A percentile compares a stretch with the other conserved stretches of the same genome.
These are phyloP conservation scores for Diacarnus erythraeanus DNA, from an alignment of 37 sponge, comb jelly and placozoan genomes.

Conservation along the genomic window DNA sequence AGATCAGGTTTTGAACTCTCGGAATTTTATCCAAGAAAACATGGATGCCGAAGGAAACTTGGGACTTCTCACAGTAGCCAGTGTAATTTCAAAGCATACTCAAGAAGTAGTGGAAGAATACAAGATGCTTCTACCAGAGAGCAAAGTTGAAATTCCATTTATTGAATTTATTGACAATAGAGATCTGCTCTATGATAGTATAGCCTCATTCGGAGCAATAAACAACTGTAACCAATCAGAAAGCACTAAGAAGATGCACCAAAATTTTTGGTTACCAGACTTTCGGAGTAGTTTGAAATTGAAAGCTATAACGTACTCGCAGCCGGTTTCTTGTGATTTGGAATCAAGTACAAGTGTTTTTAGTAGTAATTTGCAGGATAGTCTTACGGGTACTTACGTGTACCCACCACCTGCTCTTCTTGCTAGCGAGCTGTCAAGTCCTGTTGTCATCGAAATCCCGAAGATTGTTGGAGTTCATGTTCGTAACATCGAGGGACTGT, in stretches of 20 bases:
- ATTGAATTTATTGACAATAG: neutral
- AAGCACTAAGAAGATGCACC: too few species aligned
- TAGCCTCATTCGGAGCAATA: neutral
- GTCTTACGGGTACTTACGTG: neutral
- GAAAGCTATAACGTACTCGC: neutral
- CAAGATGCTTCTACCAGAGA: neutral
- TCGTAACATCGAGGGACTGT: conserved; percentile 3
- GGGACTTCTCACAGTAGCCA: conserved; percentile 1
- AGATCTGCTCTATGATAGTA: neutral
- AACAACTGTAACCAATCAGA: too few species aligned
- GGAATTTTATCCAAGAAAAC: conserved; percentile 10
- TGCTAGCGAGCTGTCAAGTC: neutral
- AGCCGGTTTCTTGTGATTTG: neutral
- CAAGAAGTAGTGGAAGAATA: neutral
- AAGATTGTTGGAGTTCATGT: conserved; percentile 20
- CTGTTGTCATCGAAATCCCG: conserved; percentile 4
- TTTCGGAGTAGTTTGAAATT: neutral
- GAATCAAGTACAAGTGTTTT: neutral
- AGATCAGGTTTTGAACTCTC: neutral
- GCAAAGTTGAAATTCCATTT: neutral
- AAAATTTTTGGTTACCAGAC: too few species aligned
- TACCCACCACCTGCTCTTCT: neutral
- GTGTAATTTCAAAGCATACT: neutral
- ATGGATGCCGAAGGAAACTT: neutral
- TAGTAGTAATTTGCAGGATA: neutral